These are phyloP conservation scores for Tetramorium parvispinum DNA, from an alignment of 1,140 invertebrate genomes.

Conservation along the genomic window DNA sequence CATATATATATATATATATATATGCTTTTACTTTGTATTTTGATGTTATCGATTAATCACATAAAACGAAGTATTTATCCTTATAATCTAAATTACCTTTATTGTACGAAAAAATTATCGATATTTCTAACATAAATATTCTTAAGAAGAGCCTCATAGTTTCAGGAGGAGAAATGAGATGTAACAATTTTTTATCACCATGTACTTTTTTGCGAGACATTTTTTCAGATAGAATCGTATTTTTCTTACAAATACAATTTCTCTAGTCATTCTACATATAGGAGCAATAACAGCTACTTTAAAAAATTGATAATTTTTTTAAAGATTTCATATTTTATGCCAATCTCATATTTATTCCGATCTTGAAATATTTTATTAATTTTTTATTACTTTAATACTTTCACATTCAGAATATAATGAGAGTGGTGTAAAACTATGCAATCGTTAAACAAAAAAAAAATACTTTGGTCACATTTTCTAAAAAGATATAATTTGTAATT, in stretches of 20 bases:
- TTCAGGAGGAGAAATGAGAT: background rate
- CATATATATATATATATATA: no score
- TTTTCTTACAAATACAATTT: background rate
- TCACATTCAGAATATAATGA: background rate
- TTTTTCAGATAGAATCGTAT: background rate
- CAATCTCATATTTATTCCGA: background rate
- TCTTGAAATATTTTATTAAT: background rate
- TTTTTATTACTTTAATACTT: background rate
- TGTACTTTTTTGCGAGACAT: background rate
- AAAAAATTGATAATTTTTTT: background rate
- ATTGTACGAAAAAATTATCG: background rate
- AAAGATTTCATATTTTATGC: background rate
- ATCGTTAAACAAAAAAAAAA: no score
- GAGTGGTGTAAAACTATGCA: background rate
- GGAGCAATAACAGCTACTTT: background rate
- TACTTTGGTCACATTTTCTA: background rate
- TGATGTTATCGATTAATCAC: background rate
- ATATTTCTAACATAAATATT: background rate
- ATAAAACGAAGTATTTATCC: background rate
- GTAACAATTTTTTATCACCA: background rate
- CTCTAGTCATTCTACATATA: background rate
- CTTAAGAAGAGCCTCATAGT: background rate
- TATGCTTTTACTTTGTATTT: constrained; percentile 11
- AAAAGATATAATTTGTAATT: background rate
- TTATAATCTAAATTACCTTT: background rate